Base-by-base conservation (phyloP, 2,797 vertebrate genomes). In the Hippoglossus hippoglossus region DNA sequence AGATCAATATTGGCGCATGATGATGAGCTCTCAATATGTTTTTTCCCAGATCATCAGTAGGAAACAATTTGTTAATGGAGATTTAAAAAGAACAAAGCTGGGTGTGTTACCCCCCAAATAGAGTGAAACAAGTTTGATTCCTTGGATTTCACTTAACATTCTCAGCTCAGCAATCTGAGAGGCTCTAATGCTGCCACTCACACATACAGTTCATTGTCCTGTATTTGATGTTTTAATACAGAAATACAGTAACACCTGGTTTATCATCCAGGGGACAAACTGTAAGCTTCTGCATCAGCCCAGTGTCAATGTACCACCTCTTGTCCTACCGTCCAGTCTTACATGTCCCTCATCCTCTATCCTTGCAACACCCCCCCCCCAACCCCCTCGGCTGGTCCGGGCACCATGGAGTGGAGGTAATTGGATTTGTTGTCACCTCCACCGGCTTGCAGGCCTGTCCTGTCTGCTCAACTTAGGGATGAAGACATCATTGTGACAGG, bases 401-500 rank as follows among this genome's bases (percentile, higher is more conserved):
- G 95, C 94, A 91, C 96, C 96, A 91, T 97, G 94, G 96, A 94
- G 97, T 94, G 97, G 95, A 96, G 96, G 96, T 98, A 98, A 99
- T 98, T 99, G 97, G 97, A 98, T 99, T 98, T 98, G 96, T 96
- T 98, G 97, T 98, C 97, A 98, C 97, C 96, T 98, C 95, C 94
- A 84, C 94, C 96, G 95, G 96, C 96, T 97, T 96, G 96, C 96
- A 97, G 96, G 95, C 96, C 94, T 93, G 94, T 95, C 95, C 96
- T 91, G 98, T 98, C 97, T 96, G 95, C 95, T 97, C 96, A 93
- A 96, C 94, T 99, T 98, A 98, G 96, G 94, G 96, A 99, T 99
- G 97, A 99, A 99, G 97, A 98, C 96, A 96, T 99, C 98, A 99
- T 94, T 87, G 93, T 97, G 97, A 98, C 97, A 97, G 97, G 84